These are phyloP conservation scores for Athripsodes cinereus DNA, from an alignment of 2,888 invertebrate genomes.

Conservation along the genomic window DNA sequence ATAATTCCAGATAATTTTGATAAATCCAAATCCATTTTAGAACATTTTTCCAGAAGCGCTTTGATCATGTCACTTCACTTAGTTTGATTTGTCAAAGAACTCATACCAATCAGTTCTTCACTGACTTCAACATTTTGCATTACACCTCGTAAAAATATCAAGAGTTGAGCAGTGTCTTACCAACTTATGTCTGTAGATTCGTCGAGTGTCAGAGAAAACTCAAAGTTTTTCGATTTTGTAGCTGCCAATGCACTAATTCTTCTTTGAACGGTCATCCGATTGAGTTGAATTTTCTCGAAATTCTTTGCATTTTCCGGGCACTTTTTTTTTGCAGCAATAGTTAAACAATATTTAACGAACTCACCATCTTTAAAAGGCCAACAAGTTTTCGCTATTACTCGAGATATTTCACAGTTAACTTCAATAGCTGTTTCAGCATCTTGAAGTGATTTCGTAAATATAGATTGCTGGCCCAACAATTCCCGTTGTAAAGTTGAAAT, in stretches of 20 bases:
- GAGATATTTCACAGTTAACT: neutral
- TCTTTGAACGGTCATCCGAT: neutral
- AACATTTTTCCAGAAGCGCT: neutral
- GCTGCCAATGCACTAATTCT: neutral
- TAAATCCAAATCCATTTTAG: neutral
- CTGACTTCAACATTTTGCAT: neutral
- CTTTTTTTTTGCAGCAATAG: neutral
- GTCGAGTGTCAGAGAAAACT: neutral
- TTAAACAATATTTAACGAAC: neutral
- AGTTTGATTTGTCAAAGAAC: neutral
- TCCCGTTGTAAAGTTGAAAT: slow-evolving; percentile 3
- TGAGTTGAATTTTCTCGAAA: neutral
- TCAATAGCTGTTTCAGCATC: neutral
- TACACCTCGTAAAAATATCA: neutral
- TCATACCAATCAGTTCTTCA: neutral
- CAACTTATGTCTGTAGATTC: neutral
- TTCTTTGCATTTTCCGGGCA: neutral
- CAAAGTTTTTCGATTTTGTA: neutral
- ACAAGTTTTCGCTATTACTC: neutral
- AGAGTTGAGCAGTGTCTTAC: neutral
- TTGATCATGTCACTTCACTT: neutral
- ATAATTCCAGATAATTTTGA: neutral
- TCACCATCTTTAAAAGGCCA: neutral
- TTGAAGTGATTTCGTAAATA: neutral
- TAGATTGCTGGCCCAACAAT: slow-evolving; percentile 1